phyloP scores from a whole-genome alignment of 2,113 vertebrate species.

The Hipposideros armiger region DNA sequence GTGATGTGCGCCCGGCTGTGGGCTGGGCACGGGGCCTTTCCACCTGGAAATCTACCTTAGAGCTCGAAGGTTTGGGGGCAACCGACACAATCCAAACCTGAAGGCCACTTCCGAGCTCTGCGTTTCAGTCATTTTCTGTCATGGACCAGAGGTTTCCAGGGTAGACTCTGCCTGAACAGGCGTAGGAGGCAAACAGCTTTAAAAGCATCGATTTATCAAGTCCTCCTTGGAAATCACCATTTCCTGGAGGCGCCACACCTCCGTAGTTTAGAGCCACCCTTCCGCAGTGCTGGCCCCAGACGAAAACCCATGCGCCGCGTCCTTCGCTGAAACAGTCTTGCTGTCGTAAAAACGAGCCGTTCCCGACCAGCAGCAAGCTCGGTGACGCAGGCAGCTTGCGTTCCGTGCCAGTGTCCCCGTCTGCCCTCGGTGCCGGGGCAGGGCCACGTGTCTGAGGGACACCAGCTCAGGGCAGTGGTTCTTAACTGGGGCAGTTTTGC shows the following conservation, averaged over 20 bases:
- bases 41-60: neutral
- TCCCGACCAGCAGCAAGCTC: neutral
- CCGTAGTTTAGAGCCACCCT: too few relatives aligned
- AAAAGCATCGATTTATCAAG: too few relatives aligned
- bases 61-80: neutral
- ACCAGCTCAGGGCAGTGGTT: neutral
- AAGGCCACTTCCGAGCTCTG: too few relatives aligned
- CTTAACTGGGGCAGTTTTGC: neutral
- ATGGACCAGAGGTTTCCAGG: too few relatives aligned
- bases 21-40: neutral
- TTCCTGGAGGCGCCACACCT: too few relatives aligned
- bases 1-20: too few relatives aligned
- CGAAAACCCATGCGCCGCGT: neutral
- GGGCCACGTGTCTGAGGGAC: neutral
- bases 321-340: neutral
- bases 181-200: too few relatives aligned
- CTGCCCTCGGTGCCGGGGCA: too few relatives aligned
- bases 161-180: too few relatives aligned
- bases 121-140: too few relatives aligned
- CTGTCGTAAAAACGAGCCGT: neutral
- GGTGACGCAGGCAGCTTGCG: neutral
- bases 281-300: too few relatives aligned
- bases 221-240: too few relatives aligned
- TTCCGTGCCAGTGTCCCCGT: neutral
- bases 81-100: neutral